Evolutionary conservation across 1,140 invertebrate species (phyloP), one percentile per base, ranked within the genome.

Genomic region (Drosophila watanabei): DNA sequence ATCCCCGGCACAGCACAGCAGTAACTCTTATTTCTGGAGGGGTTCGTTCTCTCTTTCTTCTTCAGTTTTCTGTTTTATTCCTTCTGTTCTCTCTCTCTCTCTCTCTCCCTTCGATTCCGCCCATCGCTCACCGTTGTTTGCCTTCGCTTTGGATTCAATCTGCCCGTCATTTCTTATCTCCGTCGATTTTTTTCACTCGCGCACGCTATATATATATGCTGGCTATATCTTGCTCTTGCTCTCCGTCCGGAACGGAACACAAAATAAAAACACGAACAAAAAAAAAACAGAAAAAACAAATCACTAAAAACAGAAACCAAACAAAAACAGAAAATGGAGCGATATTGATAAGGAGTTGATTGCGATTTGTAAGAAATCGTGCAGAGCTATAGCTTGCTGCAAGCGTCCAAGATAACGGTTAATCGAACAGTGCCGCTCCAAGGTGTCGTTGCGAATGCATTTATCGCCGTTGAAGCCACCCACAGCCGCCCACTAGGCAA

Each of bases 111-210:
- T 37, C 39, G 39, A 57, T 71, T 59, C 51, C 68, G 70, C 30
- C 54, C 70, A 73, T 28, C 78, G 72, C 77, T 86, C 61, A 86
- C 82, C 82, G 82, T 89, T 75, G 85, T 89, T 61, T 78, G 61
- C 66, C 80, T 71, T 41, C 85, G 73, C 51, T 79, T 71, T 33
- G 69, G 48, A 75, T 75, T 88, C 61, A 78, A 70, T 71, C 87
- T 84, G 62, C 65, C 69, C 59, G 68, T 78, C 85, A 88, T 88
- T 80, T 84, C 56, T 88, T 89, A 89, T 88, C 63, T 49, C 45
- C 41, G 43, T 48, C 43, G n/a, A 39, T 37, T 52, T 16, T n/a
- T 11, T 20, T 45, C 41, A 13, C 61, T 46, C 11, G 57, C 65
- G 32, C 46, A 37, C 60, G 61, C 61, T 18, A 41, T n/a, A 20